phyloP scores from a whole-genome alignment of 2,797 vertebrate species.

The Peromyscus melanophrys region DNA sequence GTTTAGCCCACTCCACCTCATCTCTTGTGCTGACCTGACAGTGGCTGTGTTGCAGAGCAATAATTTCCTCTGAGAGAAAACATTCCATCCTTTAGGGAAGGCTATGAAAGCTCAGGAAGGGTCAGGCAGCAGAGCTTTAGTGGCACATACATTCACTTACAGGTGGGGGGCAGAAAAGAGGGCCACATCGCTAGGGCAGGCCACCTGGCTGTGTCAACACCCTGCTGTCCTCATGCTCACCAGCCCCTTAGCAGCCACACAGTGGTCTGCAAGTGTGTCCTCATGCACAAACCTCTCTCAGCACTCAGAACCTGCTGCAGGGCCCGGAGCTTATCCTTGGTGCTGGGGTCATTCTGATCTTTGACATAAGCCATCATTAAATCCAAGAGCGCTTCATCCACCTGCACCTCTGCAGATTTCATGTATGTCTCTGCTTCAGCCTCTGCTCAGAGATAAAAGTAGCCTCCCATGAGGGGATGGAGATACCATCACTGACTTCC shows the following conservation, averaged over 20 bases:
- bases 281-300: neutral
- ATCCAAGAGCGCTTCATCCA: neutral
- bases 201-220: too few relatives aligned
- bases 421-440: neutral
- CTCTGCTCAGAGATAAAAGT: neutral
- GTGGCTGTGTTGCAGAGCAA: neutral
- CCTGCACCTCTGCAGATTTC: accelerated
- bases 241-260: neutral
- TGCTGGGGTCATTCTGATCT: neutral
- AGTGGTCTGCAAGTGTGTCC: neutral
- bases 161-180: neutral
- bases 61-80: neutral
- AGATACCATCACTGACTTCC: neutral
- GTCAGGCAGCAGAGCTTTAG: neutral
- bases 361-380: neutral
- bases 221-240: neutral
- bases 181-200: too few relatives aligned
- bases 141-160: neutral
- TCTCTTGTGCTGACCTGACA: too few relatives aligned
- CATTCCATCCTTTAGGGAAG: neutral
- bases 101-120: neutral
- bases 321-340: neutral
- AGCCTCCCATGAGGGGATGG: accelerated
- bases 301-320: neutral
- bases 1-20: neutral